These are phyloP conservation scores for Callaeas wilsoni DNA, from an alignment of 2,113 vertebrate genomes.

Conservation along the genomic window DNA sequence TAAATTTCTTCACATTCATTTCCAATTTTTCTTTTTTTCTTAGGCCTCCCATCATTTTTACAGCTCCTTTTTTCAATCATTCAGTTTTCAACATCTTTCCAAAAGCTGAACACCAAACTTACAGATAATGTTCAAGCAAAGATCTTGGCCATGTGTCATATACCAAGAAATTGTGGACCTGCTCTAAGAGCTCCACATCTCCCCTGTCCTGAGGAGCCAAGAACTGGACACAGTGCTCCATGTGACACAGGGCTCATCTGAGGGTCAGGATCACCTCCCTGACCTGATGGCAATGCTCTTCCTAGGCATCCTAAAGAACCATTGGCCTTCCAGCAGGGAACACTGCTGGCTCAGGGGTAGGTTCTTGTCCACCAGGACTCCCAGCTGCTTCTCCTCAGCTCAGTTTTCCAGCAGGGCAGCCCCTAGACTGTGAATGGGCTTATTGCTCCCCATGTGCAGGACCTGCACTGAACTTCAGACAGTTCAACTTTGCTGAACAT, in stretches of 20 bases:
- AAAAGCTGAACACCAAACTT: neutral
- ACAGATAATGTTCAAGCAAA: neutral
- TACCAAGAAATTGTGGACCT: neutral
- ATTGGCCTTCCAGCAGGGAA: neutral
- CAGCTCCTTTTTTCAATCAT: neutral
- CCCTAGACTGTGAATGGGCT: neutral
- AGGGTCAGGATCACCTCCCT: neutral
- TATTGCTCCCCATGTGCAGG: rapidly evolving
- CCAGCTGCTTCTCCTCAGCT: neutral
- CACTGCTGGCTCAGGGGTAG: neutral
- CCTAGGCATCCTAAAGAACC: too few species aligned
- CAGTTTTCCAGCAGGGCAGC: neutral
- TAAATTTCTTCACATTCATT: neutral
- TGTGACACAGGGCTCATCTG: neutral
- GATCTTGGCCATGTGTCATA: neutral
- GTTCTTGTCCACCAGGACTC: neutral
- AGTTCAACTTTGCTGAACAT: neutral
- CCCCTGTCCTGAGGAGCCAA: neutral
- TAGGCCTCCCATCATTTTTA: neutral
- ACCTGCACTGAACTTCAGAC: neutral
- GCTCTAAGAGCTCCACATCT: neutral
- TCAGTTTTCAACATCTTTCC: neutral
- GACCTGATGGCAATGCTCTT: neutral
- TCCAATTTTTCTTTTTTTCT: neutral
- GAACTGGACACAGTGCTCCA: neutral